Base-by-base conservation (phyloP, 1,140 invertebrate genomes). In the Drosophila novamexicana region DNA sequence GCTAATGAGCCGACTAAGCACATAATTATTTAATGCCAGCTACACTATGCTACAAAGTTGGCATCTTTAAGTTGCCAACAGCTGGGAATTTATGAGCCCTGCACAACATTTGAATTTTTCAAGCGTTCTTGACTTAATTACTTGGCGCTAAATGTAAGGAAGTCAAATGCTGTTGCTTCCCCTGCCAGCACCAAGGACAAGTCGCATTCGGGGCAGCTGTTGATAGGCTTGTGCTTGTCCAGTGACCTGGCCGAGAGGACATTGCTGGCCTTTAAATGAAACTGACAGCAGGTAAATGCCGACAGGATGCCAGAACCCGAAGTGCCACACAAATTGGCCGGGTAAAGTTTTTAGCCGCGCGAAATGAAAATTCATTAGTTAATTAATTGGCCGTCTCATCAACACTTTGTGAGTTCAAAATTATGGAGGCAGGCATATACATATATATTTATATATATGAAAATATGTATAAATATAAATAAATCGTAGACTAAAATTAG, bases 341-440 rank as follows among this genome's bases (percentile, higher is more conserved):
- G 44, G 49, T 39, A 69, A 73, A 66, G 57, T 70, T 50, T 34
- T 18, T 14, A 61, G 79, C 22, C 40, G 61, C 47, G 42, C 37
- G 53, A 74, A 81, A 47, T 65, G 50, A 86, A 85, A 86, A 76
- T 86, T 85, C 71, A 85, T 85, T 86, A 85, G 82, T 70, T 85
- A 86, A 88, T 85, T 85, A 85, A 85, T 81, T 76, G 79, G 54
- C 64, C 50, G 56, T 56, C 37, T 64, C 66, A 66, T 79, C 64
- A 63, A 54, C 70, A 79, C 67, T 72, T 75, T 52, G 50, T 49
- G 44, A 40, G 22, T 45, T 45, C 39, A 57, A 81, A 59, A 59
- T 74, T 58, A 52, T 50, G 14, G 77, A 52, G 45, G 59, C 10
- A 47, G 10, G 2, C n/a, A 42, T 42, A 7, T 14, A 14, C 12